phyloP scores from a whole-genome alignment of 2,797 vertebrate genomes.

The Chelon labrosus region DNA sequence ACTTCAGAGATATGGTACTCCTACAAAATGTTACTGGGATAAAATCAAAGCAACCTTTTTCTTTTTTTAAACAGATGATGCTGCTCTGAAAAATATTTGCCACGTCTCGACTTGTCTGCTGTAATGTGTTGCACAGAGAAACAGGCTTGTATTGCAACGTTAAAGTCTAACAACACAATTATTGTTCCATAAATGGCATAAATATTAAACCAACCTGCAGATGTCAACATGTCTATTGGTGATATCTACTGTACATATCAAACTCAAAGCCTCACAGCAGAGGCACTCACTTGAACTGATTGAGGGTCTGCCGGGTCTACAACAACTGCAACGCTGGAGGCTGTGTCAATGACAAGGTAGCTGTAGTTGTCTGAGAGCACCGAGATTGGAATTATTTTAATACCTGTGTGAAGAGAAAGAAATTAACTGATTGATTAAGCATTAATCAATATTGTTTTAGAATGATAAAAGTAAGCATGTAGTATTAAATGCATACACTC shows the following conservation, averaged over 20 bases:
- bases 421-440: neutral
- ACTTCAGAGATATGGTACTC: neutral
- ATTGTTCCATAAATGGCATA: neutral
- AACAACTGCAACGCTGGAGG: constrained; percentile 87
- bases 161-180: neutral
- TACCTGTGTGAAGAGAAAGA: constrained; percentile 78
- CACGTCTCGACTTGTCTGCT: neutral
- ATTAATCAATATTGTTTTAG: neutral
- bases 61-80: neutral
- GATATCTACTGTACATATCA: neutral
- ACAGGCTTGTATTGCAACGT: neutral
- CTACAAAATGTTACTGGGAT: neutral
- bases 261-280: neutral
- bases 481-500: neutral
- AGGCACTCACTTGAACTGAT: constrained; percentile 88
- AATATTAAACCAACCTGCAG: neutral
- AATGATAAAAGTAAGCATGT: neutral
- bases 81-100: neutral
- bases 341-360: constrained; percentile 94
- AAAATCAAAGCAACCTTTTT: neutral
- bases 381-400: constrained; percentile 95
- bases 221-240: neutral
- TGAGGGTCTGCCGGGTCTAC: constrained; percentile 95
- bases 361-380: constrained; percentile 98
- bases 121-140: neutral